These are phyloP conservation scores for Sisyra nigra DNA, from an alignment of 2,888 invertebrate genomes.

Conservation along the genomic window DNA sequence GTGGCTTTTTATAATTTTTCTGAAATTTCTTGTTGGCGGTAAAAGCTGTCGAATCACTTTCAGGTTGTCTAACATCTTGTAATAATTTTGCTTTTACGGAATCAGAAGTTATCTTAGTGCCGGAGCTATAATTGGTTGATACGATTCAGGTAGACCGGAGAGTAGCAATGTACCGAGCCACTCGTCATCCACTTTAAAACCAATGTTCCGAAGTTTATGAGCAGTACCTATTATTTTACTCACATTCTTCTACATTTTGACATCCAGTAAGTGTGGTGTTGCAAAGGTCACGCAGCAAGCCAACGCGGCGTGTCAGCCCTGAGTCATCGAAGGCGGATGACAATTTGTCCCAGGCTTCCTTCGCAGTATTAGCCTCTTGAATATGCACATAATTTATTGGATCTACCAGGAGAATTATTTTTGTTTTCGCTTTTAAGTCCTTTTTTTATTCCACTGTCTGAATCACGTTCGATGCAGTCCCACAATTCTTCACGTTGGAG, in stretches of 20 bases:
- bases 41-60: background rate
- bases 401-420: conserved; percentile 16
- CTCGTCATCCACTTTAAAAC: conserved; percentile 16
- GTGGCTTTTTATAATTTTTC: conserved; percentile 2
- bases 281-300: conserved; percentile 15
- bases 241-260: conserved; percentile 16
- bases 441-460: conserved; percentile 7
- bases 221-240: conserved; percentile 16
- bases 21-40: conserved; percentile 3
- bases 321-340: conserved; percentile 16
- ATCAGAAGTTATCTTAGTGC: conserved; percentile 16
- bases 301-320: conserved; percentile 18
- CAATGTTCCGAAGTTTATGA: conserved; percentile 16
- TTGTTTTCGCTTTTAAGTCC: conserved; percentile 12
- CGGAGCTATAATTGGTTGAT: conserved; percentile 18
- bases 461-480: background rate
- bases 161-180: conserved; percentile 19
- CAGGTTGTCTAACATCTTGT: conserved; percentile 12
- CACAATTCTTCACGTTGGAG: background rate
- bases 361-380: conserved; percentile 14
- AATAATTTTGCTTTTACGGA: conserved; percentile 17
- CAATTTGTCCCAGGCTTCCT: conserved; percentile 17
- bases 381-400: conserved; percentile 17
- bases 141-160: conserved; percentile 17
- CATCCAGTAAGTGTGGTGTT: conserved; percentile 15